Base-by-base conservation (phyloP, 2,113 vertebrate species). In the Propithecus coquereli region DNA sequence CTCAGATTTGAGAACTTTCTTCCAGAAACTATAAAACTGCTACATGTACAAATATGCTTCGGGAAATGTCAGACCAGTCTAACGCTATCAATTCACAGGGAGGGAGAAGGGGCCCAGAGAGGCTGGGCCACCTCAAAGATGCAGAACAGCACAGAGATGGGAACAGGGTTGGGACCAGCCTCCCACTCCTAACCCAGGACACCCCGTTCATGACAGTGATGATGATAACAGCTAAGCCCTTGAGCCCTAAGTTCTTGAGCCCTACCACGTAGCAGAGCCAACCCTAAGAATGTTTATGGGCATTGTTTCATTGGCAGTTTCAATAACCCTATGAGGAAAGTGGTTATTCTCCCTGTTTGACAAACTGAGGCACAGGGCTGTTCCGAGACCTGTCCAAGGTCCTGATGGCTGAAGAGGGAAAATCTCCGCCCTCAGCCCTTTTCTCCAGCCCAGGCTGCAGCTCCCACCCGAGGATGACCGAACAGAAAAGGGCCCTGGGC, bases 381-480 rank as follows among this genome's bases (percentile, higher is more conserved):
- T 32, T 18, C 27, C 0, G 32, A 77, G 96, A 97, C 94, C 91
- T 95, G 71, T 96, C 96, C 93, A 86, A 92, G 94, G 91, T 97
- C 66, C 95, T 97, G 94, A 94, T 54, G 50, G 2, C 0, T 1
- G 30, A 18, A 52, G 50, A 1, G 12, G 34, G 10, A 20, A 5
- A 54, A 30, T 71, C 32, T 34, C 6, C 0, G 10, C 23, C 59
- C 37, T 88, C 1, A 1, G 45, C 17, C 45, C 32, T 37, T 71
- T 71, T 87, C 32, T 70, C 74, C 82, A 59, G 65, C 12, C 3
- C 18, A 25, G 30, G 74, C 27, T 71, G 61, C 59, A 0, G 32
- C 65, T 87, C 80, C 37, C 30, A 57, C n/a, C n/a, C 11, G 17
- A 77, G 86, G 87, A 54, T 6, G 54, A 32, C 32, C 32, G 65